These are phyloP conservation scores for Trichopoda pennipes DNA, from an alignment of 2,888 invertebrate species.

Conservation along the genomic window DNA sequence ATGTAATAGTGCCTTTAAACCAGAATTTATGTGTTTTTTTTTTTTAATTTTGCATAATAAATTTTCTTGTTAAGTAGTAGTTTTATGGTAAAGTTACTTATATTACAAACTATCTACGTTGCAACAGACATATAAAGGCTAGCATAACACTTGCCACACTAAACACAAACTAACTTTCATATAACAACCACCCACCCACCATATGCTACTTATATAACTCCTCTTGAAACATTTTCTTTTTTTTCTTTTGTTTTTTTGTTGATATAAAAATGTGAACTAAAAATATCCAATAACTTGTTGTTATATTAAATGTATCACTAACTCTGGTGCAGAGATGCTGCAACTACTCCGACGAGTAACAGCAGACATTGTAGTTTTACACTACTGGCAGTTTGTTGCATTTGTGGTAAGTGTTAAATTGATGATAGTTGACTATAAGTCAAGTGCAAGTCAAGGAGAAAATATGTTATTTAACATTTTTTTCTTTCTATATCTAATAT, in stretches of 20 bases:
- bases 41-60: conserved; percentile 48
- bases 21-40: conserved; percentile 10
- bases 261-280: conserved; percentile 37
- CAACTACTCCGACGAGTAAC: not conserved
- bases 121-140: conserved; percentile 47
- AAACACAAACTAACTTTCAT: conserved; percentile 9
- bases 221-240: conserved; percentile 12
- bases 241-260: too few relatives aligned
- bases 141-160: conserved; percentile 40
- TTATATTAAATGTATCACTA: conserved; percentile 46
- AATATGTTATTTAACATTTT: conserved; percentile 60
- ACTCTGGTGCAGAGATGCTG: not conserved
- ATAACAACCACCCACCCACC: not conserved
- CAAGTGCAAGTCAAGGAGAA: conserved; percentile 70
- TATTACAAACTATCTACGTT: conserved; percentile 26
- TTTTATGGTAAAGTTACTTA: conserved; percentile 12
- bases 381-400: conserved; percentile 1
- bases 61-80: conserved; percentile 57
- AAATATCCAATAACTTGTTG: conserved; percentile 58
- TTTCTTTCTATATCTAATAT: conserved; percentile 8
- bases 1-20: not conserved
- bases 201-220: not conserved
- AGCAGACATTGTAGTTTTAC: not conserved
- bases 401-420: conserved; percentile 70
- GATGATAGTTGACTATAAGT: conserved; percentile 72